phyloP scores from a whole-genome alignment of 1,140 invertebrate species.

The Sweltsa coloradensis region DNA sequence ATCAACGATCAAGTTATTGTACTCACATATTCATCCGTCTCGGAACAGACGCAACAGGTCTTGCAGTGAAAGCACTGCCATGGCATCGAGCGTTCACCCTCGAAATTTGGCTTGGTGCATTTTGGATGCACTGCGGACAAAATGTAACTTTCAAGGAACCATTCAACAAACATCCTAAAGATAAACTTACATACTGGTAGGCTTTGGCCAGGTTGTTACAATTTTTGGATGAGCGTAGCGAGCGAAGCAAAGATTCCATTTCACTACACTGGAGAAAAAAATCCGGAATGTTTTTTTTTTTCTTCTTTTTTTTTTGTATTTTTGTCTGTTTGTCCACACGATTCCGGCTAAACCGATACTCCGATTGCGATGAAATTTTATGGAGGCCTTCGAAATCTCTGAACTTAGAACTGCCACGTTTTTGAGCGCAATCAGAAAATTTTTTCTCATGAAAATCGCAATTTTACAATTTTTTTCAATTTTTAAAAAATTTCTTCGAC shows the following conservation, averaged over 20 bases:
- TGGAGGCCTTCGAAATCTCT: too few relatives aligned
- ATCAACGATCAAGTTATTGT: conserved; percentile 4
- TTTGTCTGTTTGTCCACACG: too few relatives aligned
- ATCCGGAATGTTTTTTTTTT: too few relatives aligned
- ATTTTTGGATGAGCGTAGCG: not conserved
- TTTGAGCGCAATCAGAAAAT: too few relatives aligned
- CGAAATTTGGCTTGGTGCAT: conserved; percentile 48
- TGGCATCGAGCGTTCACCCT: conserved; percentile 38
- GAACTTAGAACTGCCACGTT: too few relatives aligned
- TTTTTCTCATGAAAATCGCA: too few relatives aligned
- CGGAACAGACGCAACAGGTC: conserved; percentile 52
- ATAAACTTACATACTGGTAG: conserved; percentile 1
- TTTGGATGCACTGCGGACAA: conserved; percentile 43
- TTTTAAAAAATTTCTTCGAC: too few relatives aligned
- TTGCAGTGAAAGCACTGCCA: conserved; percentile 64
- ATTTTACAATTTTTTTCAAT: too few relatives aligned
- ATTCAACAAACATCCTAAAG: conserved; percentile 3
- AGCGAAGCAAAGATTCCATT: not conserved
- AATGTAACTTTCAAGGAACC: conserved; percentile 11
- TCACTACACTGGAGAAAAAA: too few relatives aligned
- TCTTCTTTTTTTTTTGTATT: too few relatives aligned
- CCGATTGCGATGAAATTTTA: too few relatives aligned
- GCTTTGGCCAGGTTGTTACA: not conserved
- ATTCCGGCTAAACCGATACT: too few relatives aligned
- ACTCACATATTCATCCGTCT: conserved; percentile 57